These are phyloP conservation scores for Drosophila pegasa DNA, from an alignment of 2,888 invertebrate genomes.

Conservation along the genomic window DNA sequence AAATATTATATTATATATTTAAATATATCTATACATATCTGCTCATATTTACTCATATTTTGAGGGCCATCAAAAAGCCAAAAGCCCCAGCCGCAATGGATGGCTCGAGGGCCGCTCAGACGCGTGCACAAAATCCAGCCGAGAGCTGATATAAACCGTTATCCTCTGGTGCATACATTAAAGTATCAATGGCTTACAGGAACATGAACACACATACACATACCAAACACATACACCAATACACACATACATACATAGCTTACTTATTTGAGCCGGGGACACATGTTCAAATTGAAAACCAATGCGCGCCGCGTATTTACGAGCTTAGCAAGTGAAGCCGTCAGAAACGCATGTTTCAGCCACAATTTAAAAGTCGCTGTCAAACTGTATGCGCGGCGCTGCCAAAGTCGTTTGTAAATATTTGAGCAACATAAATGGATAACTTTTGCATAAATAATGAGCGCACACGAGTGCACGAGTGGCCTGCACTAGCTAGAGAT, in stretches of 20 bases:
- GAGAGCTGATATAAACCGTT: slow-evolving; percentile 59
- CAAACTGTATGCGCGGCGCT: slow-evolving; percentile 36
- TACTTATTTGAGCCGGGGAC: slow-evolving; percentile 33
- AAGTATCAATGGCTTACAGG: slow-evolving; percentile 73
- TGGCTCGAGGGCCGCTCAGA: slow-evolving; percentile 7
- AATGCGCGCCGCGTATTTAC: slow-evolving; percentile 52
- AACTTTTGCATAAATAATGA: slow-evolving; percentile 34
- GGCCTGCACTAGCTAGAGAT: neutral
- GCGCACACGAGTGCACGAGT: neutral
- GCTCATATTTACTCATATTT: neutral
- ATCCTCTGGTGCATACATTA: slow-evolving; percentile 63
- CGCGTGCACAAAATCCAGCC: slow-evolving; percentile 58
- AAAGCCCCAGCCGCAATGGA: slow-evolving; percentile 26
- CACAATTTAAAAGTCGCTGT: slow-evolving; percentile 24
- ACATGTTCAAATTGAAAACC: slow-evolving; percentile 71
- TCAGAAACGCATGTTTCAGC: slow-evolving; percentile 10
- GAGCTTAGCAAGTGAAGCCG: slow-evolving; percentile 34
- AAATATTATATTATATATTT: too few relatives aligned
- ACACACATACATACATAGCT: slow-evolving; percentile 22
- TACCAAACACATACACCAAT: slow-evolving; percentile 2
- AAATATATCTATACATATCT: too few relatives aligned
- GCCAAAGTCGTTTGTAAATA: slow-evolving; percentile 27
- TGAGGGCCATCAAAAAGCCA: slow-evolving; percentile 48
- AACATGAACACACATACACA: slow-evolving; percentile 17
- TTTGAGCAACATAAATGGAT: slow-evolving; percentile 26